phyloP scores from a whole-genome alignment of 2,888 invertebrate species.

The Xestia ashworthii region DNA sequence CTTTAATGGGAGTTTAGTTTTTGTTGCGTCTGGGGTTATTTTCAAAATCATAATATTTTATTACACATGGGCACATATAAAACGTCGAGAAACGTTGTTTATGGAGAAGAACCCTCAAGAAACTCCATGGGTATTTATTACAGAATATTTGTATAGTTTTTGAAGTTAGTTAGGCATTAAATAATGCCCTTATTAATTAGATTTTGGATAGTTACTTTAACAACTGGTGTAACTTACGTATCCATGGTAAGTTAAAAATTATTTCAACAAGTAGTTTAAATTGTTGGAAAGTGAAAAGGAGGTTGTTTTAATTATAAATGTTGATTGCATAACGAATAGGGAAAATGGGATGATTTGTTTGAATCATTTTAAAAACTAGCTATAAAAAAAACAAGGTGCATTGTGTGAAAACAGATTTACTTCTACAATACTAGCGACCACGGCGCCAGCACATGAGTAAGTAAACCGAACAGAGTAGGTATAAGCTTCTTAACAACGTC shows the following conservation, averaged over 20 bases:
- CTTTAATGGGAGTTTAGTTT: not conserved
- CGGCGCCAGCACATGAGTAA: too few species aligned
- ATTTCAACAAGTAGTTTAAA: not conserved
- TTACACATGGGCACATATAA: too few species aligned
- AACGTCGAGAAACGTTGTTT: too few species aligned
- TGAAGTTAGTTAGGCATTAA: not conserved
- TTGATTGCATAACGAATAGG: too few species aligned
- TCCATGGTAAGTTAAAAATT: not conserved
- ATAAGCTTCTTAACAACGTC: too few species aligned
- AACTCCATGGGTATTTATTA: too few species aligned
- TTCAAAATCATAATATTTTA: too few species aligned
- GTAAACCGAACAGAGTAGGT: too few species aligned
- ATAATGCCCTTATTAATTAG: not conserved
- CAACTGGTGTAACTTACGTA: not conserved
- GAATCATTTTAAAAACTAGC: not conserved
- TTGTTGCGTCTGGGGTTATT: not conserved
- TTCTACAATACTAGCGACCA: too few species aligned
- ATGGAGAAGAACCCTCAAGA: too few species aligned
- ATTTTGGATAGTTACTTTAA: too few species aligned
- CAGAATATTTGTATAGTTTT: not conserved
- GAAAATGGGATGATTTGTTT: not conserved
- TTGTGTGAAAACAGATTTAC: too few species aligned
- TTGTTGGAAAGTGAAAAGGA: not conserved
- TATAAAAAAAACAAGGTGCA: not conserved
- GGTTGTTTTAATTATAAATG: not conserved